Evolutionary conservation across 2,797 vertebrate species (phyloP), one percentile per base, ranked within the genome.

Genomic region (Gallinago nigripennis): DNA sequence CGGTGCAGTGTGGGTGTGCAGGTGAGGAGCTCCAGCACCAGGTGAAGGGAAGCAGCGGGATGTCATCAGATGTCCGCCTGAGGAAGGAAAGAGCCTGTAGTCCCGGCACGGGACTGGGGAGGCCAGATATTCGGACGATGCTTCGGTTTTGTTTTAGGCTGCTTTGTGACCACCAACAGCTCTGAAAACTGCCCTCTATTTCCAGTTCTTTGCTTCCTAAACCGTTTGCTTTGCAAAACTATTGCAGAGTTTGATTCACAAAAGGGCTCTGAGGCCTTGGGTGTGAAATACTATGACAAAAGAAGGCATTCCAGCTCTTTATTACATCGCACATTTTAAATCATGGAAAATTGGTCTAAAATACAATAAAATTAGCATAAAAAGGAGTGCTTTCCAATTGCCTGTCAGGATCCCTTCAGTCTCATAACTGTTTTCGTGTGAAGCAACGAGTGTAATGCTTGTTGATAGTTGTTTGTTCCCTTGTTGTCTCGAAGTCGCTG

Each of bases 391-490:
- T 93, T 95, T 92, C 95, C 88, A 96, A 28, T 63, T 94, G 90
- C 64, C 66, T 96, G 94, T 95, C 93, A 93, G 68, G 83, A 93
- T 94, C 35, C 57, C 63, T 85, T 96, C 94, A 77, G 81, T 45
- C 78, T 87, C 83, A 9, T 82, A 91, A 95, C 86, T 89, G 61
- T 31, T 96, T 95, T 90, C 39, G 33, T 93, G 88, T 97, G 96
- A 95, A 95, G 90, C 81, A 89, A 77, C 0, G 57, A 93, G 57
- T 68, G 79, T 95, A 96, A 95, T 92, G 72, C 86, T 81, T 96
- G 95, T 82, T 97, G 96, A 94, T 95, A 85, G 88, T 93, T 95
- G 94, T 92, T 96, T 96, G 90, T 95, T 95, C 94, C 86, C 91
- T 94, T 87, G 92, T 75, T 97, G 92, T 94, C 78, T 82, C 0